Evolutionary conservation across 2,113 vertebrate species (phyloP).

Genomic region (Triplophysa rosa): DNA sequence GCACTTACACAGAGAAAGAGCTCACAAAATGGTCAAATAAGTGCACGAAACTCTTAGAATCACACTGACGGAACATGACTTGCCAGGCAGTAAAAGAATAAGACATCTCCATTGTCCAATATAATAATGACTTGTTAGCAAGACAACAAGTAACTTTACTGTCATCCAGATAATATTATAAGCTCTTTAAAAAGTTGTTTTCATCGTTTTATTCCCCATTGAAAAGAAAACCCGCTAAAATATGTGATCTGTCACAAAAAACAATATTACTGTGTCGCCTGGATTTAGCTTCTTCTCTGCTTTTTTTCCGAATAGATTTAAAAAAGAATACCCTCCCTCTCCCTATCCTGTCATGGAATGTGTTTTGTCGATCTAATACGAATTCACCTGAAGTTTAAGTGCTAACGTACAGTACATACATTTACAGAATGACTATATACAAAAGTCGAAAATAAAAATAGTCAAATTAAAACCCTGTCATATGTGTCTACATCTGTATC

Average conservation of each 20-base stretch:
- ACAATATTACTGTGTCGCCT: slow-evolving; percentile 16
- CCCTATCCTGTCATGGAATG: slow-evolving; percentile 51
- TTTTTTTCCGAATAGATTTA: slow-evolving; percentile 27
- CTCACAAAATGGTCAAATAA: slow-evolving; percentile 91
- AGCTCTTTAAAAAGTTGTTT: slow-evolving; percentile 61
- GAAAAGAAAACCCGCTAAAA: slow-evolving; percentile 6
- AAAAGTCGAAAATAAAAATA: slow-evolving; percentile 61
- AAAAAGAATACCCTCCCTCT: background rate
- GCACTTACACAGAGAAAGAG: slow-evolving; percentile 93
- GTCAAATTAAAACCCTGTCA: slow-evolving; percentile 59
- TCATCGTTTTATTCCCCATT: background rate
- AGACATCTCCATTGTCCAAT: slow-evolving; percentile 75
- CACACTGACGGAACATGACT: slow-evolving; percentile 85
- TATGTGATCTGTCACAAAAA: slow-evolving; percentile 20
- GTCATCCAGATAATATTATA: slow-evolving; percentile 61
- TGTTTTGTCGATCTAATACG: slow-evolving; percentile 54
- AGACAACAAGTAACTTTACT: slow-evolving; percentile 65
- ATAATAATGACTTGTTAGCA: slow-evolving; percentile 81
- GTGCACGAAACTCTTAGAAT: slow-evolving; percentile 87
- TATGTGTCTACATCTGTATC: slow-evolving; percentile 82
- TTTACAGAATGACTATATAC: slow-evolving; percentile 73
- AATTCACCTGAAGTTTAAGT: slow-evolving; percentile 67
- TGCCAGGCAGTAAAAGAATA: slow-evolving; percentile 82
- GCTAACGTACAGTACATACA: slow-evolving; percentile 66
- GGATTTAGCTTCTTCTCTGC: slow-evolving; percentile 23